Evolutionary conservation across 2,888 invertebrate genomes (phyloP), one percentile per base, ranked within the genome.

Genomic region (Priocnemis perturbator): DNA sequence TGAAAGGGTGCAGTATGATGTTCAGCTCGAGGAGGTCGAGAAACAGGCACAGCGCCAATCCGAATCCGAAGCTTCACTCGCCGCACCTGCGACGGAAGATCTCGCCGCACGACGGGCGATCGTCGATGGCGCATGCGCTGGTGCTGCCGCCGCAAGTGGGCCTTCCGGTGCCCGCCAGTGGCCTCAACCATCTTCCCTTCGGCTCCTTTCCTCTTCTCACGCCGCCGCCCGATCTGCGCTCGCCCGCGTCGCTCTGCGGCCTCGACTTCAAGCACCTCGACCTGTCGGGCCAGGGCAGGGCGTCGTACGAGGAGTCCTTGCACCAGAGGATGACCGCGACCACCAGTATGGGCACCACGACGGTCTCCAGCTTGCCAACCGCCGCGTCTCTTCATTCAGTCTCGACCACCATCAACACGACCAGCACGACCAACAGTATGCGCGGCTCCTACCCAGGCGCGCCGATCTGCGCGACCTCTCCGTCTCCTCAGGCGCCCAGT

Each of bases 1-100:
- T 99, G 0, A 97, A 97, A 87, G 98, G 98, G 0, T 99, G 99
- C 90, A 98, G 97, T 88, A 98, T 98, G 97, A 98, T 98, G 97
- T 99, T 99, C 88, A 98, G 98, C 89, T 98, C 98, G 14, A 92
- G 99, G 77, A 92, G 99, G 77, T 98, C 98, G 26, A 92, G 99
- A 61, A 99, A 99, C 86, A 93, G 99, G 2, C 99, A 99, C 90
- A 97, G 97, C 89, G 98, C 98, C 11, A 99, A 99, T 89, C 98
- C 98, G 0, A 99, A 99, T 90, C 99, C 99, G 0, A 99, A 99
- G 89, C 90, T 99, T 19, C 99, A 99, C 90, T 97, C 98, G 66
- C 98, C 98, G 0, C 98, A 98, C 88, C 90, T 98, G 78, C 92
- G 98, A 71, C 91, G 98, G 80, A 98, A 98, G 90, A 97, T 97